Base-by-base conservation (phyloP, 2,113 vertebrate species). In the Pseudorasbora parva region DNA sequence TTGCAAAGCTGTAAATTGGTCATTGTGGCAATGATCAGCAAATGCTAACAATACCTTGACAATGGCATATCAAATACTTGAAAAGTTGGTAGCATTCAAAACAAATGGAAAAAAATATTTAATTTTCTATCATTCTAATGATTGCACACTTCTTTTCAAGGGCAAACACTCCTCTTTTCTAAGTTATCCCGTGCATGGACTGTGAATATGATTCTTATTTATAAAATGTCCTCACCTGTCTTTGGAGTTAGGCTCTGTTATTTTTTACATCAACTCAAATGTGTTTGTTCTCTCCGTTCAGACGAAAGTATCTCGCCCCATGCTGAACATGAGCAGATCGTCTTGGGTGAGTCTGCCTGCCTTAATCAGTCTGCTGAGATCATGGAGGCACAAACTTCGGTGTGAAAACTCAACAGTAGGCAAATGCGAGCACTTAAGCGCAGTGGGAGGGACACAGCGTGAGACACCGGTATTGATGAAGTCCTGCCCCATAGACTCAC, bases 391-490 rank as follows among this genome's bases (percentile, higher is more conserved):
- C 71, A 74, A 10, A 74, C 72, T 51, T 74, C 23, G 2, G 30
- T 59, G 59, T n/a, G 25, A 74, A 80, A 81, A 78, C 71, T 69
- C 49, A 84, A 77, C 62, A 49, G 59, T 68, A 79, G 86, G 77
- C 68, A 81, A 81, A 84, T 87, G 74, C 27, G 47, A 72, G 77
- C 82, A 76, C 77, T 84, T 87, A 66, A 54, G 25, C 82, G 1
- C 86, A 59, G 82, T 69, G 49, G 82, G 86, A 33, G 30, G 60
- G 43, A 76, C 41, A n/a, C 81, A 86, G 85, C 82, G 59, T 78
- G 82, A 79, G 59, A 84, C 21, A 14, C 33, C 72, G 54, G 33
- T 84, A 77, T 81, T 81, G 86, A 87, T 84, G 77, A 79, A 57
- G 45, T 73, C 64, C 49, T 81, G 71, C 73, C 81, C 37, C 43